A percentile compares a stretch with the other conserved stretches of the same genome.
Evolutionary conservation across 64 coral and sea anemone genomes (phyloP).

Genomic region (Actinia tenebrosa): DNA sequence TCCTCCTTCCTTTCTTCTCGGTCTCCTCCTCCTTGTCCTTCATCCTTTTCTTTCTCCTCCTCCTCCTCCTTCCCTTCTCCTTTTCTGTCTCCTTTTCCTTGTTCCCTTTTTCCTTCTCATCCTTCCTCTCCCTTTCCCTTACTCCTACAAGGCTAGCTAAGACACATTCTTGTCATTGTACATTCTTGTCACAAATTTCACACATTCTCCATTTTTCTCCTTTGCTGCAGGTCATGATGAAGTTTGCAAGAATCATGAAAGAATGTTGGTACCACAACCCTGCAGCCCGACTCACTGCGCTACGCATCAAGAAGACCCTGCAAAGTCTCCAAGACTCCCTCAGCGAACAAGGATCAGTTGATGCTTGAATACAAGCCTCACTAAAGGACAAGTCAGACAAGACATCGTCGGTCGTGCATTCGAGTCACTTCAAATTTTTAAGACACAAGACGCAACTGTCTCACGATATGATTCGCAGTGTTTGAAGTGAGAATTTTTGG

Average conservation of each 20-base stretch:
- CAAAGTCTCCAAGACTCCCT: constrained; percentile 61
- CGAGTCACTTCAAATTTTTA: not conserved
- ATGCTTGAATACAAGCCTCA: not conserved
- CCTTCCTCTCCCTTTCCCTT: too few species aligned
- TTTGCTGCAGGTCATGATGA: constrained; percentile 53
- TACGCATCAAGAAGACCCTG: constrained; percentile 91
- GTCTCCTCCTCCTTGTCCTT: too few species aligned
- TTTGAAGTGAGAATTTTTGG: too few species aligned
- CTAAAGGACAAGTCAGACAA: not conserved
- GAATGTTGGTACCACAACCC: constrained; percentile 95
- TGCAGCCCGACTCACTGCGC: constrained; percentile 76
- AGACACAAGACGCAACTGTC: not conserved
- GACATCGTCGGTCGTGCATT: too few species aligned
- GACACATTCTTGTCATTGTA: too few species aligned
- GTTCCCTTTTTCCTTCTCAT: too few species aligned
- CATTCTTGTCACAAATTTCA: not conserved
- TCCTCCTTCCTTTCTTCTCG: too few species aligned
- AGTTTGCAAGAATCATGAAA: constrained; percentile 54
- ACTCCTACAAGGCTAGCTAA: too few species aligned
- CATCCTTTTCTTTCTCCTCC: too few species aligned
- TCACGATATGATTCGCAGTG: not conserved
- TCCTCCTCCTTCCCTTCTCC: too few species aligned
- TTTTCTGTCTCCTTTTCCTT: too few species aligned
- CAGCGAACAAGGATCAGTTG: not conserved
- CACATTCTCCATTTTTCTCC: not conserved